Conservation (phyloP, 2,888 invertebrate genomes). For the Trichogramma evanescens region DNA sequence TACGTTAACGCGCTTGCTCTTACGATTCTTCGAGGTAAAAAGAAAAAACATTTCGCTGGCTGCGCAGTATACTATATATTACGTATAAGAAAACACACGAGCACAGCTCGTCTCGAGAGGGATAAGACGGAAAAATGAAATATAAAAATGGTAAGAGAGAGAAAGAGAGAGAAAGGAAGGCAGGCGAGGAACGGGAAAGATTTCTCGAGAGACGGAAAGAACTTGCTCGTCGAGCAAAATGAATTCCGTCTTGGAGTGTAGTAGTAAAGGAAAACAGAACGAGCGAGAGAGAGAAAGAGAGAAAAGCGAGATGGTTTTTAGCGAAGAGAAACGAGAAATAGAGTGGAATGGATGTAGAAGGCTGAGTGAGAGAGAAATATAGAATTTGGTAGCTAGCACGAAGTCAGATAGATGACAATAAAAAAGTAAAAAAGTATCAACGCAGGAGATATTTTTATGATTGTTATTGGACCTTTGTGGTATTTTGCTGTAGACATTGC, state of each 20-base stretch:
- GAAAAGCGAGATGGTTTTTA: constrained; percentile 6
- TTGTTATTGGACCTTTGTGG: neutral
- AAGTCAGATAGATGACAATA: neutral
- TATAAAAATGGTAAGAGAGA: neutral
- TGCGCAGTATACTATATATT: neutral
- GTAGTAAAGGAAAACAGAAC: too few relatives aligned
- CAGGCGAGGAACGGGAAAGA: constrained; percentile 18
- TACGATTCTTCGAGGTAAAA: constrained; percentile 10
- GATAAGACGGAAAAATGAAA: neutral
- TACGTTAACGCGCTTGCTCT: constrained; percentile 9
- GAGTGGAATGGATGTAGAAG: constrained; percentile 11
- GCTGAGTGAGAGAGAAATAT: constrained; percentile 22
- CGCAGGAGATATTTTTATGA: neutral
- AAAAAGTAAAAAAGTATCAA: constrained; percentile 7
- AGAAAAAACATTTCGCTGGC: neutral
- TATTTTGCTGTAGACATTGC: too few relatives aligned
- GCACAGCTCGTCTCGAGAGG: neutral
- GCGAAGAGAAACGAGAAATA: constrained; percentile 13
- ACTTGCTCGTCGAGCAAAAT: constrained; percentile 28
- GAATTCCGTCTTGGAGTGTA: constrained; percentile 23
- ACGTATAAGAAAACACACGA: constrained; percentile 3
- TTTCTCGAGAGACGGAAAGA: constrained; percentile 31
- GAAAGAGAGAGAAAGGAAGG: constrained; percentile 1
- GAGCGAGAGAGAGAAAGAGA: too few relatives aligned
- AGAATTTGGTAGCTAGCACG: constrained; percentile 5